Evolutionary conservation across 2,113 vertebrate species (phyloP), one percentile per base, ranked within the genome.

Genomic region (Heteronetta atricapilla): DNA sequence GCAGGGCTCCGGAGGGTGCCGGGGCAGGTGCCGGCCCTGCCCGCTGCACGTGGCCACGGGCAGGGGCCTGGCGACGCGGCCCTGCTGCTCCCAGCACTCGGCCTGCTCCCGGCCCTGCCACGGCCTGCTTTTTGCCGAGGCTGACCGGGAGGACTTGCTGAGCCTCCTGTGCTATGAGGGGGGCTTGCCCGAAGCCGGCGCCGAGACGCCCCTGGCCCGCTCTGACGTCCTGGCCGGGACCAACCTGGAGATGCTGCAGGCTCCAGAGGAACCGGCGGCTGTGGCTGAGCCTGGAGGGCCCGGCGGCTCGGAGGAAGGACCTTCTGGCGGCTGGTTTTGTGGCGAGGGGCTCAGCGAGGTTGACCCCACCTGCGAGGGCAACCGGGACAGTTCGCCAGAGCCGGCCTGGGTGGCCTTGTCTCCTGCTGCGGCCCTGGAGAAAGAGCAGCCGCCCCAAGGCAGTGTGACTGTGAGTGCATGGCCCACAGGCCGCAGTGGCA

Each of bases 81-180:
- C 88, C 28, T 94, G 91, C 86, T 95, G 85, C 0, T 14, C 88
- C 11, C 81, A 29, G 60, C 87, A n/a, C 67, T 40, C 81, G 0
- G 8, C 56, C 60, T 60, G 59, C 19, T 28, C 77, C 18, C 94
- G 64, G 53, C 96, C 97, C 21, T 97, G 96, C 60, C 98, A 98
- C 0, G 99, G 99, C 6, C 97, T 99, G 64, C 97, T 99, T 38
- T 99, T 98, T 1, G 98, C 98, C 0, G 98, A 99, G 67, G 97
- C 96, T 3, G 97, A 98, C 78, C 97, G 98, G 8, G 98, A 97
- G 42, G 98, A 99, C 85, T 70, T 99, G 85, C 95, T 99, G 53
- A 98, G 95, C 38, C 98, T 99, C 53, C 96, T 99, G 91, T 96
- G 97, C 85, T 97, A 90, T 1, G 98, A 98, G 40, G 97, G 97